Evolutionary conservation across 2,888 invertebrate genomes (phyloP).

Genomic region (Exocentrus adspersus): DNA sequence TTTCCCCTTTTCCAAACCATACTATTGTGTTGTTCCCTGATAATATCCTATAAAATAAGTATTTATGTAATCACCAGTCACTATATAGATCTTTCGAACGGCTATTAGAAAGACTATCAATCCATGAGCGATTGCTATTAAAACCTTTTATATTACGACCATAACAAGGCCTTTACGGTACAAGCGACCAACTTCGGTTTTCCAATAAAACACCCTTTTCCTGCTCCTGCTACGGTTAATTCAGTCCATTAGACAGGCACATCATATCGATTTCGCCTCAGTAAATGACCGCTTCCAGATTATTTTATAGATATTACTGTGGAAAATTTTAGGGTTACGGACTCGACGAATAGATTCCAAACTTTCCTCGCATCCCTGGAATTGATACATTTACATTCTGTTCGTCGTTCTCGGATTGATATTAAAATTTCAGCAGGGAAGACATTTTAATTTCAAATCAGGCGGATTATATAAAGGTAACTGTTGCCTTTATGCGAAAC

Average conservation of each 20-base stretch:
- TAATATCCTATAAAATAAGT: too few relatives aligned
- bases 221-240: not conserved
- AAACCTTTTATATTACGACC: not conserved
- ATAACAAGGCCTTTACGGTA: not conserved
- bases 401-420: not conserved
- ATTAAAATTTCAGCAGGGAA: not conserved
- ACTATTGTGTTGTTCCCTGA: too few relatives aligned
- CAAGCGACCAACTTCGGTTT: not conserved
- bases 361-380: not conserved
- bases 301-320: too few relatives aligned
- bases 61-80: too few relatives aligned
- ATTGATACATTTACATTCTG: not conserved
- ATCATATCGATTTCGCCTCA: not conserved
- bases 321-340: not conserved
- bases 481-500: too few relatives aligned
- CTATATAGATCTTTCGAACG: not conserved
- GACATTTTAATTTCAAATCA: not conserved
- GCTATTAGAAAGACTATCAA: not conserved
- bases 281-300: not conserved
- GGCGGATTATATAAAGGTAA: too few relatives aligned
- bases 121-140: too few relatives aligned
- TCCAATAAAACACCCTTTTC: not conserved
- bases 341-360: not conserved
- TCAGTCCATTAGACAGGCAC: not conserved
- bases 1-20: too few relatives aligned